Evolutionary conservation across 2,113 vertebrate genomes (phyloP).

Genomic region (Festucalex cinctus): DNA sequence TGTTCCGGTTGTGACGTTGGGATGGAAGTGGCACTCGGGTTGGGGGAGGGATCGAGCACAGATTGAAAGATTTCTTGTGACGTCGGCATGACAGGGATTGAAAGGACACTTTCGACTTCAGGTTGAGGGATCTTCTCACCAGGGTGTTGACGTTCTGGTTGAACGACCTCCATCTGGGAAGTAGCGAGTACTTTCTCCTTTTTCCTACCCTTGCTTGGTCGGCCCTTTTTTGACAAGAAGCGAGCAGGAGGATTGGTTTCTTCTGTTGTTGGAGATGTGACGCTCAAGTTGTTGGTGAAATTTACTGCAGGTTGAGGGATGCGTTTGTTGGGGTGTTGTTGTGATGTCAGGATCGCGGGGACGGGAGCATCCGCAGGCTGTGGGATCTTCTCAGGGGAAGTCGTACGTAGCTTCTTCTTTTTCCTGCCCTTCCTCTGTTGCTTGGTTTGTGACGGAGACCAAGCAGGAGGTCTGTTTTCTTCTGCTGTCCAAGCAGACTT

Average conservation of each 20-base stretch:
- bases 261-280: conserved; percentile 18
- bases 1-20: not conserved
- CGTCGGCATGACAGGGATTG: conserved; percentile 1
- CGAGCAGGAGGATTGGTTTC: conserved; percentile 1
- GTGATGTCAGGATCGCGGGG: not conserved
- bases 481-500: conserved; percentile 3
- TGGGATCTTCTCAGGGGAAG: conserved; percentile 5
- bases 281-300: not conserved
- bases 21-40: not conserved
- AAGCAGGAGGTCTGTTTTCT: conserved; percentile 8
- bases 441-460: conserved; percentile 7
- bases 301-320: not conserved
- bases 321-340: not conserved
- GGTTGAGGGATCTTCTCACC: conserved; percentile 6
- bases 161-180: conserved; percentile 1
- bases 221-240: conserved; percentile 9
- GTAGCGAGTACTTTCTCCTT: conserved; percentile 25
- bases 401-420: conserved; percentile 24
- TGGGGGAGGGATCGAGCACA: not conserved
- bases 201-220: conserved; percentile 27
- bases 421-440: conserved; percentile 27
- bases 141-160: not conserved
- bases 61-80: not conserved
- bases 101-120: conserved; percentile 7
- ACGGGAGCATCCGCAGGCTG: conserved; percentile 13